Evolutionary conservation across 2,797 vertebrate genomes (phyloP).

Genomic region (Carduelis carduelis): DNA sequence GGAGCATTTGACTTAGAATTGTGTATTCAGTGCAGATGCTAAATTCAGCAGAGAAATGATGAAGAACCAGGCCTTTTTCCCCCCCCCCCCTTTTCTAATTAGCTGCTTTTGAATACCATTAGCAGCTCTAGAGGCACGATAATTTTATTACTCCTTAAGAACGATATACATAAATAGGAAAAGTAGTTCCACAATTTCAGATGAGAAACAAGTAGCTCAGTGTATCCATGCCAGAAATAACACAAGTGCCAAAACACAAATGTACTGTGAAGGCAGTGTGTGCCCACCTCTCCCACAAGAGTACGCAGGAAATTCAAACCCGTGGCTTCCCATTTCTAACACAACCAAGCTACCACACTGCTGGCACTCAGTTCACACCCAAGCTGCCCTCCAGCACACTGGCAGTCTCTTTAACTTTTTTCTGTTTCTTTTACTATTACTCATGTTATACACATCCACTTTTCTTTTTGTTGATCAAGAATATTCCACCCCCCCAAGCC

Average conservation of each 20-base stretch:
- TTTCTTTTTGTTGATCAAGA: not conserved
- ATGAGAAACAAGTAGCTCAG: not conserved
- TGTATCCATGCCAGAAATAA: not conserved
- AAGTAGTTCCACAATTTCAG: not conserved
- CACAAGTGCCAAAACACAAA: not conserved
- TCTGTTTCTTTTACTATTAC: not conserved
- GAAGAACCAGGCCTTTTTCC: not conserved
- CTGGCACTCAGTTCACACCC: not conserved
- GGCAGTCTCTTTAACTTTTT: not conserved
- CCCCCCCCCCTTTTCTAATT: not conserved
- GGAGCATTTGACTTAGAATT: not conserved
- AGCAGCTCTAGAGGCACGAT: not conserved
- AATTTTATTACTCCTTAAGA: not conserved
- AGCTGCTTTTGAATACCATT: conserved; percentile 11
- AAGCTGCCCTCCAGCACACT: not conserved
- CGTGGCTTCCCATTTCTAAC: not conserved
- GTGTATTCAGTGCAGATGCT: not conserved
- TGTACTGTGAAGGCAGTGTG: not conserved
- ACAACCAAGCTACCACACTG: rapidly evolving
- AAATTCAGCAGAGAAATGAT: not conserved
- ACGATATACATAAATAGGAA: not conserved
- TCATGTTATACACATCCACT: not conserved
- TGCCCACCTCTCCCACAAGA: not conserved
- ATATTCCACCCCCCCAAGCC: not conserved
- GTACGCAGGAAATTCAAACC: rapidly evolving